These are phyloP conservation scores for Psittacula echo DNA, from an alignment of 2,797 vertebrate genomes.

Conservation along the genomic window DNA sequence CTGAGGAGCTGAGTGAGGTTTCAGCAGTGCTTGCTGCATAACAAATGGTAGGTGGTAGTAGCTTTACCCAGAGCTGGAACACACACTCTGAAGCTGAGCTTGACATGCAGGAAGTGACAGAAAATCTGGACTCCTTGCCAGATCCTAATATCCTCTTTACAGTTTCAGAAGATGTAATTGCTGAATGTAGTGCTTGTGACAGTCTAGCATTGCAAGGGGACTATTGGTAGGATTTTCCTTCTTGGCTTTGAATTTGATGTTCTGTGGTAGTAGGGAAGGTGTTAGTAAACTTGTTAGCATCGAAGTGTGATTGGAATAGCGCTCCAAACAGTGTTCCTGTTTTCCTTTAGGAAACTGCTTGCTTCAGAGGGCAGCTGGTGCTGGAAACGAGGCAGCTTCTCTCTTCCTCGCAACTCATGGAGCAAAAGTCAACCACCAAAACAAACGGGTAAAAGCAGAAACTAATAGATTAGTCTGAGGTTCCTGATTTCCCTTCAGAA, in stretches of 20 bases:
- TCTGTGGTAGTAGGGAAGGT: not conserved
- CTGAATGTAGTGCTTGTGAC: not conserved
- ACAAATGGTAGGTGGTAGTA: not conserved
- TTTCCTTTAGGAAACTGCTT: conserved; percentile 89
- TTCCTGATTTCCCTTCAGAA: not conserved
- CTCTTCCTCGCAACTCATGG: conserved; percentile 94
- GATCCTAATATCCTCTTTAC: not conserved
- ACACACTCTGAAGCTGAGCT: not conserved
- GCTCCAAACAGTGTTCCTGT: not conserved
- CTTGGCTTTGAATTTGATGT: not conserved
- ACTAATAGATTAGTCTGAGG: not conserved
- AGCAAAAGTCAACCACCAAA: conserved; percentile 94
- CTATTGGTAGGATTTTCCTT: not conserved
- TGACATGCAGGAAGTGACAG: not conserved
- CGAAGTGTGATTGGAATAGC: not conserved
- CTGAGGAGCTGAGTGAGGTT: not conserved
- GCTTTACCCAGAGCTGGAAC: not conserved
- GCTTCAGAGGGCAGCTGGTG: conserved; percentile 91
- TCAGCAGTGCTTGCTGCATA: not conserved
- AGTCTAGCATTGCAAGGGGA: not conserved
- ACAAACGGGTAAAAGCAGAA: conserved; percentile 88
- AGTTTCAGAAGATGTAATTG: not conserved
- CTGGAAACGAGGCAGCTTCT: conserved; percentile 92
- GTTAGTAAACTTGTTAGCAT: not conserved
- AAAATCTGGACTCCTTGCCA: not conserved